Percentiles rank a stretch among this genome's conserved stretches.
Evolutionary conservation across 2,888 invertebrate species (phyloP).

Genomic region (Diarsia brunnea): DNA sequence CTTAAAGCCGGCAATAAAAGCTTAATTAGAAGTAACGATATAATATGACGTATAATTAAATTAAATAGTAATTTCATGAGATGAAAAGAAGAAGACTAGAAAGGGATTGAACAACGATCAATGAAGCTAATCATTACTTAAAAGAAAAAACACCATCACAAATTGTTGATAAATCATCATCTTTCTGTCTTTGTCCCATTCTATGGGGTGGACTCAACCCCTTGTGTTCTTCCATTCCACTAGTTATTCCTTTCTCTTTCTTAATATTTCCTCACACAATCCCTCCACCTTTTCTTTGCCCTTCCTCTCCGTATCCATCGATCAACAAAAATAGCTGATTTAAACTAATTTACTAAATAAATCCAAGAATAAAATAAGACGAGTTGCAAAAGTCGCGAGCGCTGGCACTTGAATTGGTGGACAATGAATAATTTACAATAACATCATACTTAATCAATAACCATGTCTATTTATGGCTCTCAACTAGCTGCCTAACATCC

Average conservation of each 20-base stretch:
- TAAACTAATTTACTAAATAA: neutral
- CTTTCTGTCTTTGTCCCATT: too few relatives aligned
- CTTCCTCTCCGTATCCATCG: too few relatives aligned
- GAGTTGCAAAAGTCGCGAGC: neutral
- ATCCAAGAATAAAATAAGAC: conserved; percentile 15
- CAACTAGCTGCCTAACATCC: conserved; percentile 22
- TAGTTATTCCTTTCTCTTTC: too few relatives aligned
- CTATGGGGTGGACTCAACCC: too few relatives aligned
- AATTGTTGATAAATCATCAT: too few relatives aligned
- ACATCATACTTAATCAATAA: conserved; percentile 45
- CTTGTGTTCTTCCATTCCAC: too few relatives aligned
- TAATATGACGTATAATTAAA: conserved; percentile 62
- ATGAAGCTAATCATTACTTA: too few relatives aligned
- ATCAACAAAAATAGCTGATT: conserved; percentile 2
- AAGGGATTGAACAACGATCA: neutral
- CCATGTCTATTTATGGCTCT: conserved; percentile 37
- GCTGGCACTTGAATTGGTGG: neutral
- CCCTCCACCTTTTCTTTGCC: too few relatives aligned
- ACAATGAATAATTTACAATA: neutral
- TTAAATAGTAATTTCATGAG: conserved; percentile 57
- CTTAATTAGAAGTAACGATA: conserved; percentile 66
- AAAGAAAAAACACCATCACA: too few relatives aligned
- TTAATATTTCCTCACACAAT: too few relatives aligned
- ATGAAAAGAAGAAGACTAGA: conserved; percentile 28
- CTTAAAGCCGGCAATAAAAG: conserved; percentile 65